Percentiles rank a stretch among this genome's conserved stretches.
Conservation (phyloP, 2,113 vertebrate genomes). For the Motacilla alba region DNA sequence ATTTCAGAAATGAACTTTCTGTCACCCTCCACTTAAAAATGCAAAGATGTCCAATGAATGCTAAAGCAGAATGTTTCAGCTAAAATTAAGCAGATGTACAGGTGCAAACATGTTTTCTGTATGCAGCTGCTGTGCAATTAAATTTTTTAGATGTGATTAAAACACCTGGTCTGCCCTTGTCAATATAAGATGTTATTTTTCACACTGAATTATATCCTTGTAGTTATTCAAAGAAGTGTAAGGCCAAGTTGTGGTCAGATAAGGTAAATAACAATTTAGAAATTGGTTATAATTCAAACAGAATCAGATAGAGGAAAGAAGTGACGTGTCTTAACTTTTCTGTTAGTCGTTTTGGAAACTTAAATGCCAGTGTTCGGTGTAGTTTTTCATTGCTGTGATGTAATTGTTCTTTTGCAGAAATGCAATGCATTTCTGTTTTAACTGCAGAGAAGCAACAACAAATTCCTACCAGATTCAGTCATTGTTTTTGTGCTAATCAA, state of each 20-base stretch:
- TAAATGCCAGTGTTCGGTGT: background rate
- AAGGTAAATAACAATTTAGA: background rate
- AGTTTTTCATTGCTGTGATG: background rate
- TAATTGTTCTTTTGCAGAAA: conserved; percentile 9
- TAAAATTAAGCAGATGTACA: background rate
- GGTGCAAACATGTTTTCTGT: background rate
- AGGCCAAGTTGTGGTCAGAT: background rate
- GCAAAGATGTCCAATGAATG: background rate
- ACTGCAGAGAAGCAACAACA: background rate
- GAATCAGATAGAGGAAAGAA: background rate
- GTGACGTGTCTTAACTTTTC: background rate
- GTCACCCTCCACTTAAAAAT: background rate
- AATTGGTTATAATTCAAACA: background rate
- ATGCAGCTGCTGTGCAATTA: background rate
- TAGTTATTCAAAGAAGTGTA: background rate
- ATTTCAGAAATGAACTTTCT: background rate
- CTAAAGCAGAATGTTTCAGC: background rate
- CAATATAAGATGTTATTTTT: background rate
- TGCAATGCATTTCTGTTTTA: background rate
- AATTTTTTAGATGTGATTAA: background rate
- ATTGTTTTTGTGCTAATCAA: background rate
- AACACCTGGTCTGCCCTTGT: background rate
- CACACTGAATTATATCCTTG: background rate
- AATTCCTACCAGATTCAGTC: conserved; percentile 9
- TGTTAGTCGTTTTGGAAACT: background rate